Percentiles rank a stretch among this genome's conserved stretches.
These are phyloP conservation scores for Augochlora pura DNA, from an alignment of 1,140 invertebrate species.

Conservation along the genomic window DNA sequence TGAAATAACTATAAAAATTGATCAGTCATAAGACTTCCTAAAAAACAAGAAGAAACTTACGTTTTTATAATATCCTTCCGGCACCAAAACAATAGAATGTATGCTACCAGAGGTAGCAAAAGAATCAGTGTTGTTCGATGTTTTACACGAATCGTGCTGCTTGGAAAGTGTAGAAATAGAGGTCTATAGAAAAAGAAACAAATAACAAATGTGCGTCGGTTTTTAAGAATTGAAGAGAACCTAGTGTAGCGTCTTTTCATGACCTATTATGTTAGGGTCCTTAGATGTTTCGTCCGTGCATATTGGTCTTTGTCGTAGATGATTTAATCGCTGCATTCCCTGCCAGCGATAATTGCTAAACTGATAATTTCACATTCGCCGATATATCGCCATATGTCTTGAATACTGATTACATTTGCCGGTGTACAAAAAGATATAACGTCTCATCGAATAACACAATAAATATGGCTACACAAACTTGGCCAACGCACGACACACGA, in stretches of 20 bases:
- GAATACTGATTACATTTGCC: conserved; percentile 33
- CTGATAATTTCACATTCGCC: conserved; percentile 20
- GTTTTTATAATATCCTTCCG: conserved; percentile 21
- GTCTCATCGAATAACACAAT: conserved; percentile 63
- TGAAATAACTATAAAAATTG: background rate
- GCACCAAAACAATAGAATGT: conserved; percentile 32
- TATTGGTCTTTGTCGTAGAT: background rate
- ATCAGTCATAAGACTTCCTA: background rate
- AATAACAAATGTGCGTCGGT: conserved; percentile 12
- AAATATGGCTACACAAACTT: conserved; percentile 72
- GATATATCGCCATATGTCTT: conserved; percentile 44
- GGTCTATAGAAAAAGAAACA: conserved; percentile 5
- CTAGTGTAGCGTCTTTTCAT: conserved; percentile 46
- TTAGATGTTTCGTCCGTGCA: conserved; percentile 17
- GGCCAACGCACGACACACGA: conserved; percentile 58
- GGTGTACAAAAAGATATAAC: conserved; percentile 34
- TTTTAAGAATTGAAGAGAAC: conserved; percentile 17
- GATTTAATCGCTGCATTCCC: conserved; percentile 23
- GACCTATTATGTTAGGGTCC: conserved; percentile 20
- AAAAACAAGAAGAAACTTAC: conserved; percentile 36
- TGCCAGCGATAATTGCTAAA: background rate
- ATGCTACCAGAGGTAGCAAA: background rate
- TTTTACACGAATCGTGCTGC: background rate
- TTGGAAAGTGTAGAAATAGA: background rate
- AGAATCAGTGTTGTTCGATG: background rate